phyloP scores from a whole-genome alignment of 2,797 vertebrate species.

The Hypotaenidia okinawae region DNA sequence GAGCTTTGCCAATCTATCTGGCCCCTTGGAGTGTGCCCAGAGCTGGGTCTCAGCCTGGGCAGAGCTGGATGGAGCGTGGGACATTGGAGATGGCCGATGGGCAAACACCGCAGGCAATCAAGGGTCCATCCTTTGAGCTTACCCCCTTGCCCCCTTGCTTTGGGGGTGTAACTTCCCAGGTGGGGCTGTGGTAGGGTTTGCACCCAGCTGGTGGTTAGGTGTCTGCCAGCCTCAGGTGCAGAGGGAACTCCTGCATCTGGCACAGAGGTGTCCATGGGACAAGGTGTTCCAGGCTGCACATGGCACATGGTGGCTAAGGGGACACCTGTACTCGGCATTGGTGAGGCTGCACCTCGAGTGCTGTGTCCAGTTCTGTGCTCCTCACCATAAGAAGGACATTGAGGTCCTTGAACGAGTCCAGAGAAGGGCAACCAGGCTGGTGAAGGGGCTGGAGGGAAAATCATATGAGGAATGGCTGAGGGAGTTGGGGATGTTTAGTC shows the following conservation, averaged over 20 bases:
- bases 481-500: no score
- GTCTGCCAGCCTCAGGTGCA: background rate
- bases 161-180: background rate
- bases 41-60: background rate
- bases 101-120: background rate
- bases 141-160: accelerated
- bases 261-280: accelerated
- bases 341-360: no score
- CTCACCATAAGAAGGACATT: no score
- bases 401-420: no score
- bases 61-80: background rate
- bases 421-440: no score
- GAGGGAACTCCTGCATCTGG: background rate
- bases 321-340: no score
- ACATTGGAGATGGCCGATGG: accelerated
- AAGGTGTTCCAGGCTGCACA: background rate
- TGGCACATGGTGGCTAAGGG: accelerated
- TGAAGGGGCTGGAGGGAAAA: no score
- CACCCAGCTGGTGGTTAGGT: background rate
- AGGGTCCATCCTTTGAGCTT: background rate
- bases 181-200: background rate
- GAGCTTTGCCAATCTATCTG: background rate
- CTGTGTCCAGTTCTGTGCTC: no score
- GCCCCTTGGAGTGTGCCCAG: accelerated
- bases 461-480: no score